Conservation (phyloP, 37 sponge, comb jelly and placozoan species). For the Bolinopsis microptera region DNA sequence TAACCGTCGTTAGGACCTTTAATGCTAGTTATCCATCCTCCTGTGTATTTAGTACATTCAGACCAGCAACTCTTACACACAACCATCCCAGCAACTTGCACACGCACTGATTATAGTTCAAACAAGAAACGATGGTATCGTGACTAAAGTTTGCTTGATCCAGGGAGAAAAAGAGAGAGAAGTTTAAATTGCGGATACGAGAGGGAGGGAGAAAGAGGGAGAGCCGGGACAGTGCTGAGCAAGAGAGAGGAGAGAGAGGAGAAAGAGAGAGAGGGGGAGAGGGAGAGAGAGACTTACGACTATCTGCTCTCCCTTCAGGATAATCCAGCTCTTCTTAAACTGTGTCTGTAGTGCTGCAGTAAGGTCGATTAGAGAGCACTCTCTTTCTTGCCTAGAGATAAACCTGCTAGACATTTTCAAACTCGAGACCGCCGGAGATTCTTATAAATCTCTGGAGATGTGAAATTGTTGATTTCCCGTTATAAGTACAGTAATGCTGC, state of each 20-base stretch:
- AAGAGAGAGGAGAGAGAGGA: background rate
- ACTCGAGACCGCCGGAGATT: no score
- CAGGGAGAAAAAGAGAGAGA: constrained; percentile 22
- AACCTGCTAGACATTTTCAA: no score
- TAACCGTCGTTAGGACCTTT: background rate
- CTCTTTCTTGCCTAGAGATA: no score
- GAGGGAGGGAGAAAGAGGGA: background rate
- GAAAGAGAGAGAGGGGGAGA: background rate
- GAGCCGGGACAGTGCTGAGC: background rate
- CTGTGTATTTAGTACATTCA: background rate
- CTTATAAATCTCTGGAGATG: no score
- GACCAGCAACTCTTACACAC: background rate
- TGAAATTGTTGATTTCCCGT: no score
- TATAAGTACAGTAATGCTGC: no score
- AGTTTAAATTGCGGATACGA: background rate
- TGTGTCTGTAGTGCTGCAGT: background rate
- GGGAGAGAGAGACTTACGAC: background rate
- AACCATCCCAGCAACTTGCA: background rate
- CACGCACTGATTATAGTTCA: background rate
- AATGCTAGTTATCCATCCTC: background rate
- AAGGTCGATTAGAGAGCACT: no score
- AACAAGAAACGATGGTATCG: background rate
- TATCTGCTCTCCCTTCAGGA: background rate
- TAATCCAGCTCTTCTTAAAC: background rate
- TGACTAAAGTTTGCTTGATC: background rate